phyloP scores from a whole-genome alignment of 2,797 vertebrate species.

The Gymnoscopelus braueri region DNA sequence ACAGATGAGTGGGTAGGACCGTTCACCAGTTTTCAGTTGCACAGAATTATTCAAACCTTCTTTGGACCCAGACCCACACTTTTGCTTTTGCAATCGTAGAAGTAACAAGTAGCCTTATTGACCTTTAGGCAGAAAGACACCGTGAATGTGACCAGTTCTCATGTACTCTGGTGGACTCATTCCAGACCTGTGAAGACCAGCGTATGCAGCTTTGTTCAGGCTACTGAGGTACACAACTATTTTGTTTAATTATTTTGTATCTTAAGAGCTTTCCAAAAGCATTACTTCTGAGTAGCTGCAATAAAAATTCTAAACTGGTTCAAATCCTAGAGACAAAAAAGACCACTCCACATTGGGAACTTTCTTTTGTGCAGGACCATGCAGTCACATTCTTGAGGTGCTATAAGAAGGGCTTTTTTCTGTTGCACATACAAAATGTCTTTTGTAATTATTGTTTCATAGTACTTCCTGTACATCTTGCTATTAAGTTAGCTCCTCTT shows the following conservation, averaged over 20 bases:
- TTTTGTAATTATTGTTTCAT: no score
- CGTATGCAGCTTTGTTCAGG: conserved; percentile 31
- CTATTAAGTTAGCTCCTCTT: no score
- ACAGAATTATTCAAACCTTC: background rate
- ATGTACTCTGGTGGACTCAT: conserved; percentile 3
- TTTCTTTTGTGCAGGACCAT: no score
- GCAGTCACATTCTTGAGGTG: background rate
- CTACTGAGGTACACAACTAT: conserved; percentile 61
- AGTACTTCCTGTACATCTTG: no score
- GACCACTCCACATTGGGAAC: no score
- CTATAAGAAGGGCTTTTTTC: no score
- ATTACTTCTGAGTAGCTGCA: no score
- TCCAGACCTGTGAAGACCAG: conserved; percentile 20
- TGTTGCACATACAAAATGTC: no score
- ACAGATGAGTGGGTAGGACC: background rate
- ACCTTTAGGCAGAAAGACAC: conserved; percentile 12
- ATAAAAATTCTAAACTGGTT: no score
- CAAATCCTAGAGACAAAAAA: no score
- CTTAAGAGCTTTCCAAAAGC: no score
- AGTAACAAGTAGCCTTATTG: conserved; percentile 29
- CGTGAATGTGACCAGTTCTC: conserved; percentile 13
- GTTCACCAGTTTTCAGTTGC: background rate
- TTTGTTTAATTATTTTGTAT: no score
- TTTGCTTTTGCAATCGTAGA: background rate
- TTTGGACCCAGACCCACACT: background rate